These are phyloP conservation scores for Ichneumon xanthorius DNA, from an alignment of 2,888 invertebrate species.

Conservation along the genomic window DNA sequence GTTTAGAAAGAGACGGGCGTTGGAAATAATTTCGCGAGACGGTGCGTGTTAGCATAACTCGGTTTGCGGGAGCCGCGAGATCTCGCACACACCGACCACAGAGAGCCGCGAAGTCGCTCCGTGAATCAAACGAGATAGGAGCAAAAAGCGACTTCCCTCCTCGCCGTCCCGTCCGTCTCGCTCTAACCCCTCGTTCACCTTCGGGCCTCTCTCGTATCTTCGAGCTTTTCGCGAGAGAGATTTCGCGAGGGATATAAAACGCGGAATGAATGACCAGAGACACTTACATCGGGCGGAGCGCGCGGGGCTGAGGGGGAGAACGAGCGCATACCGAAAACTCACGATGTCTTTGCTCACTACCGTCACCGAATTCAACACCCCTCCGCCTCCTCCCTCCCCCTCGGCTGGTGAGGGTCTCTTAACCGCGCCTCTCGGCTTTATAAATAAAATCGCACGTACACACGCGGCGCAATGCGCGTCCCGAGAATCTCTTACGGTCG, in stretches of 20 bases:
- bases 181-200: slow-evolving; percentile 20
- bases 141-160: slow-evolving; percentile 32
- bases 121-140: slow-evolving; percentile 66
- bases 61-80: slow-evolving; percentile 37
- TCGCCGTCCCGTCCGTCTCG: slow-evolving; percentile 3
- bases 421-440: slow-evolving; percentile 57
- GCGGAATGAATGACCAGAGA: slow-evolving; percentile 82
- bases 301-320: slow-evolving; percentile 8
- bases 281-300: slow-evolving; percentile 58
- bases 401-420: neutral
- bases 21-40: slow-evolving; percentile 63
- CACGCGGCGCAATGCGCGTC: neutral
- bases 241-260: slow-evolving; percentile 81
- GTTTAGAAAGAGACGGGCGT: slow-evolving; percentile 66
- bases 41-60: slow-evolving; percentile 63
- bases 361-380: slow-evolving; percentile 59
- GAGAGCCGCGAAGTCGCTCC: slow-evolving; percentile 56
- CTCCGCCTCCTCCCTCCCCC: slow-evolving; percentile 9
- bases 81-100: neutral
- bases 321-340: slow-evolving; percentile 56
- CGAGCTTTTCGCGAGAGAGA: slow-evolving; percentile 68
- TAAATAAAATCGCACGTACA: slow-evolving; percentile 83
- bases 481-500: slow-evolving; percentile 62
- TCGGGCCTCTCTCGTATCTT: slow-evolving; percentile 61
- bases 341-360: slow-evolving; percentile 53